Evolutionary conservation across 2,888 invertebrate genomes (phyloP).

Genomic region (Perithous albicinctus): DNA sequence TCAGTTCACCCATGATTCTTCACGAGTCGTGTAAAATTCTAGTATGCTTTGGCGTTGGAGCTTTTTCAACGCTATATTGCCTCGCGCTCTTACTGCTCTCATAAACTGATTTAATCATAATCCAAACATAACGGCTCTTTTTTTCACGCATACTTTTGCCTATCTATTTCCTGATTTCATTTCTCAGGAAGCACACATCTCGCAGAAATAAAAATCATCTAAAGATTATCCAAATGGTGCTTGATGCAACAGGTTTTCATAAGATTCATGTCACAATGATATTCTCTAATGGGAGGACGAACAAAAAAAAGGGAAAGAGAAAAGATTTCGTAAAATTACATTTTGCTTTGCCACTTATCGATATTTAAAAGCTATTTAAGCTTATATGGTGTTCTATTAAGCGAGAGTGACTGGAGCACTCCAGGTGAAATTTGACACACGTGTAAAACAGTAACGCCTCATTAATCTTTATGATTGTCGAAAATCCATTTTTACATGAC

Average conservation of each 20-base stretch:
- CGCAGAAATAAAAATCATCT: background rate
- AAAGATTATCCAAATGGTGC: background rate
- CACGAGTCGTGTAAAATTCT: constrained; percentile 7
- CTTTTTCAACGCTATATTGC: background rate
- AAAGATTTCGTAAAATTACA: background rate
- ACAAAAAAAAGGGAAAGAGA: background rate
- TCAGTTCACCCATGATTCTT: constrained; percentile 1
- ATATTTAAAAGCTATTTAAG: no score
- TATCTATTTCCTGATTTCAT: background rate
- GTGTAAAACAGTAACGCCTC: no score
- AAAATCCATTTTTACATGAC: no score
- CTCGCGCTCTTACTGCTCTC: background rate
- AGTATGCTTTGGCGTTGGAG: background rate
- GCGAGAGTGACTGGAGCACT: no score
- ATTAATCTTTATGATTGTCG: no score
- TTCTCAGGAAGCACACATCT: background rate
- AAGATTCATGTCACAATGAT: background rate
- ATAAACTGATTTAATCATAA: background rate
- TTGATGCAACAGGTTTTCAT: background rate
- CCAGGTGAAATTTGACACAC: no score
- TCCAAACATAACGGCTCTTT: background rate
- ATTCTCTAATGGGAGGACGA: background rate
- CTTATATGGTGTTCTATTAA: no score
- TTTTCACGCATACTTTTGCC: background rate
- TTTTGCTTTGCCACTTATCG: no score